Evolutionary conservation across 2,113 vertebrate species (phyloP).

Genomic region (Nymphicus hollandicus): DNA sequence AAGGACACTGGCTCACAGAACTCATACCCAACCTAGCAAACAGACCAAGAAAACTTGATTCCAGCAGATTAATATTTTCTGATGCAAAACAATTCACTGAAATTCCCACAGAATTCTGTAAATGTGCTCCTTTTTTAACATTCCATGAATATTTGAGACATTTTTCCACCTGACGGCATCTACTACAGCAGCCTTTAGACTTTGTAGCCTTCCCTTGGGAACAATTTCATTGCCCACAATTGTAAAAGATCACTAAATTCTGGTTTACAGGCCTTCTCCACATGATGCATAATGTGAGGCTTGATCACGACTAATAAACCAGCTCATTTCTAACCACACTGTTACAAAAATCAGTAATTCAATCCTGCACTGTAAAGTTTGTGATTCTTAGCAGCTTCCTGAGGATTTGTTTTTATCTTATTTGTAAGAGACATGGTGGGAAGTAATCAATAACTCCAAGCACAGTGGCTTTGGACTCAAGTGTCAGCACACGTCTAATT

Average conservation of each 20-base stretch:
- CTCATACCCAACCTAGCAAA: not conserved
- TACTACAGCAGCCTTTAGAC: not conserved
- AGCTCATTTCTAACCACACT: not conserved
- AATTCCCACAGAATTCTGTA: not conserved
- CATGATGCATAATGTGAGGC: not conserved
- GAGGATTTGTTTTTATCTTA: not conserved
- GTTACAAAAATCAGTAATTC: not conserved
- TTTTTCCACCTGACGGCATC: not conserved
- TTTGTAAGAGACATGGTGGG: not conserved
- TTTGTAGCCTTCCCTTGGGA: not conserved
- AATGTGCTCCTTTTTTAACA: not conserved
- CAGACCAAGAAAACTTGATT: not conserved
- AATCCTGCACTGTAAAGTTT: not conserved
- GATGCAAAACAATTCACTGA: not conserved
- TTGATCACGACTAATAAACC: not conserved
- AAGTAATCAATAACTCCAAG: conserved; percentile 6
- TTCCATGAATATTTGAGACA: not conserved
- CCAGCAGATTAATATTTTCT: not conserved
- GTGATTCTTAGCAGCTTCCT: not conserved
- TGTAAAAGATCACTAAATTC: not conserved
- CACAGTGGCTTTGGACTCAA: not conserved
- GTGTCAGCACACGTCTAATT: not conserved
- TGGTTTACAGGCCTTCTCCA: not conserved
- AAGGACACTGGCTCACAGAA: not conserved
- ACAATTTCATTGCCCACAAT: not conserved